These are phyloP conservation scores for crab-eating macaque (Macaca fascicularis) DNA, from an alignment of 2,113 vertebrate genomes.

Conservation along the genomic window T2T-MFA8v1.1 NC_088375.1:146268501-146269000, in stretches of 20 bases:
- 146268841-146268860: background rate
- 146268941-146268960: constrained; percentile 20
- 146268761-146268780: background rate
- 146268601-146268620: too few relatives aligned
- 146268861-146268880: background rate
- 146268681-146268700: background rate
- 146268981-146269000: background rate
- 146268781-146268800: background rate
- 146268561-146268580: too few relatives aligned
- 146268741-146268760: constrained; percentile 20
- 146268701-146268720: background rate
- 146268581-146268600: too few relatives aligned
- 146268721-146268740: background rate
- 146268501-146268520: too few relatives aligned
- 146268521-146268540: too few relatives aligned
- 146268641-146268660: too few relatives aligned
- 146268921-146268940: constrained; percentile 15
- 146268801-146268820: background rate
- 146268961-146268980: background rate
- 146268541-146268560: too few relatives aligned
- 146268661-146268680: too few relatives aligned
- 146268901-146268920: background rate
- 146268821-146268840: background rate
- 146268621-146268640: too few relatives aligned
- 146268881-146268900: background rate